Conservation (phyloP, 2,797 vertebrate species). For the Glyptemys insculpta region DNA sequence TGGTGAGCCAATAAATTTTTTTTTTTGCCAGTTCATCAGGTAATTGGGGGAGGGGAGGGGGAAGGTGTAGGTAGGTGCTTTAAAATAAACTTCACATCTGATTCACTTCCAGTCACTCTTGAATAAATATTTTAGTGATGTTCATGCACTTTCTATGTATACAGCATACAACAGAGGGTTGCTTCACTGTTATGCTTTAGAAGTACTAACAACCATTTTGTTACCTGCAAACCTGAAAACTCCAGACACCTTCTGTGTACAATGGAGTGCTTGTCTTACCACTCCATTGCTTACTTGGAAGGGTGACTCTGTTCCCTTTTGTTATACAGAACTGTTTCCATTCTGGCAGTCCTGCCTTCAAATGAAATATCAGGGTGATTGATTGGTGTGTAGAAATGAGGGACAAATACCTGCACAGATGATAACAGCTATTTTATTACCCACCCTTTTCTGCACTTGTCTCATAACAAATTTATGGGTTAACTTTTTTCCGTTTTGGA, state of each 20-base stretch:
- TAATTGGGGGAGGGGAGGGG: not conserved
- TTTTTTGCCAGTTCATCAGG: not conserved
- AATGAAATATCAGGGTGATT: not conserved
- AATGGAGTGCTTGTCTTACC: not conserved
- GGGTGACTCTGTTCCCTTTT: not conserved
- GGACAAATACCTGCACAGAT: not conserved
- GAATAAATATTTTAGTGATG: not conserved
- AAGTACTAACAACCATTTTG: not conserved
- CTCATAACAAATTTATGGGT: not conserved
- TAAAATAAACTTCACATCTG: not conserved
- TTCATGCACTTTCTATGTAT: not conserved
- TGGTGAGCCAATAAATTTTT: not conserved
- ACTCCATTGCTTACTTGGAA: not conserved
- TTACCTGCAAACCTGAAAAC: slow-evolving; percentile 21
- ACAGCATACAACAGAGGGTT: not conserved
- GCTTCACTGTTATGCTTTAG: not conserved
- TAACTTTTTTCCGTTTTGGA: not conserved
- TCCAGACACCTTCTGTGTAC: not conserved
- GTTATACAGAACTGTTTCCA: not conserved
- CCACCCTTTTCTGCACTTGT: not conserved
- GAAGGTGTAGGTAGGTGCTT: not conserved
- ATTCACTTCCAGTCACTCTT: not conserved
- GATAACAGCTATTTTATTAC: not conserved
- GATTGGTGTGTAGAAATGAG: not conserved
- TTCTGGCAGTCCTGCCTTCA: not conserved